Conservation (phyloP, 1,140 invertebrate genomes). For the Drosophila suzukii region DNA sequence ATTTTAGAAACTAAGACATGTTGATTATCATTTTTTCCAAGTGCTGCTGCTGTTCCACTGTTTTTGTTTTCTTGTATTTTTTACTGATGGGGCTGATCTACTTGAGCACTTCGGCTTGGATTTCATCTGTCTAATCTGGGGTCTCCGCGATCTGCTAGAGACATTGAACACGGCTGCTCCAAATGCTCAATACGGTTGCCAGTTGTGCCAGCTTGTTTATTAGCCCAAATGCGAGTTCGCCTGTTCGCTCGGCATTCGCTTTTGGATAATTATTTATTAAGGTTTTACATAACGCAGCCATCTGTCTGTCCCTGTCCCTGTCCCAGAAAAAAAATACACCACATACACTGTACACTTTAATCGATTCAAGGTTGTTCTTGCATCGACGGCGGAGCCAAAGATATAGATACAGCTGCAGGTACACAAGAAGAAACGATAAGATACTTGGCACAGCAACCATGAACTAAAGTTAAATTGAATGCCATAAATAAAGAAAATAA, state of each 20-base stretch:
- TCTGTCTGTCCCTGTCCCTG: slow-evolving; percentile 34
- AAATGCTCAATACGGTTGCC: slow-evolving; percentile 41
- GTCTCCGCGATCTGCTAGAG: slow-evolving; percentile 20
- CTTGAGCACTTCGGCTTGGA: slow-evolving; percentile 35
- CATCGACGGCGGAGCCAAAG: slow-evolving; percentile 6
- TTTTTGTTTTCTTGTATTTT: slow-evolving; percentile 1
- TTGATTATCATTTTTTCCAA: not conserved
- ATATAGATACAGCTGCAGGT: slow-evolving; percentile 10
- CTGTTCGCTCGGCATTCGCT: slow-evolving; percentile 13
- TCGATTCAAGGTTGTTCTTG: slow-evolving; percentile 24
- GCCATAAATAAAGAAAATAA: too few relatives aligned
- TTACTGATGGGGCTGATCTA: slow-evolving; percentile 31
- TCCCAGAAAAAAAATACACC: slow-evolving; percentile 22
- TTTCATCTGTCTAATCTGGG: slow-evolving; percentile 36
- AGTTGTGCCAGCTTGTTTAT: slow-evolving; percentile 32
- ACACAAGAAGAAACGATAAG: not conserved
- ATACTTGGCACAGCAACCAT: not conserved
- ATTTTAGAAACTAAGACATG: not conserved
- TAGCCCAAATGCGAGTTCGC: slow-evolving; percentile 31
- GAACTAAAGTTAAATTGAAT: too few relatives aligned
- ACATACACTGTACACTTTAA: slow-evolving; percentile 1
- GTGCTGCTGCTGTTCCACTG: slow-evolving; percentile 5
- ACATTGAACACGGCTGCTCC: slow-evolving; percentile 27
- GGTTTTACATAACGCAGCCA: slow-evolving; percentile 29
- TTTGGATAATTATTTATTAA: slow-evolving; percentile 47